A percentile compares a stretch with the other conserved stretches of the same genome.
phyloP scores from a whole-genome alignment of 1,140 invertebrate genomes.

The Drosophila sproati region DNA sequence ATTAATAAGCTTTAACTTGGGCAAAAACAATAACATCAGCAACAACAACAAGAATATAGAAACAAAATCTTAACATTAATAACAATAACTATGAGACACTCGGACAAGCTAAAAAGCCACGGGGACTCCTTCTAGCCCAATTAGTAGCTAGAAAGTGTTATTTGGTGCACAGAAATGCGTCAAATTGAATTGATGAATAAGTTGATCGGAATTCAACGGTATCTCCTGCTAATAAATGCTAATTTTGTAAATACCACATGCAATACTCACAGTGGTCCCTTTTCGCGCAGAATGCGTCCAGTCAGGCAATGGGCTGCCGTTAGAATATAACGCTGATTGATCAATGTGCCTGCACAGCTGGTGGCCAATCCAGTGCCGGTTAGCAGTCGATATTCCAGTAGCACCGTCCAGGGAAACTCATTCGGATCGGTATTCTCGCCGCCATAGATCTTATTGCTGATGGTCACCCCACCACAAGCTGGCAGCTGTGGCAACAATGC shows the following conservation, averaged over 20 bases:
- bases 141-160: constrained; percentile 53
- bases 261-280: constrained; percentile 86
- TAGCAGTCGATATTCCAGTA: constrained; percentile 86
- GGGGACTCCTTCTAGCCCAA: constrained; percentile 59
- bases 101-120: neutral
- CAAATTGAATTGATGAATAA: constrained; percentile 45
- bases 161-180: constrained; percentile 50
- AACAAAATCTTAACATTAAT: constrained; percentile 5
- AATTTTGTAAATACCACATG: neutral
- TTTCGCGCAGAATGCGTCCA: constrained; percentile 84
- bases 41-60: neutral
- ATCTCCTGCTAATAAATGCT: no score
- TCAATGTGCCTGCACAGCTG: constrained; percentile 87
- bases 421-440: constrained; percentile 84
- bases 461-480: constrained; percentile 72
- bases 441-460: constrained; percentile 76
- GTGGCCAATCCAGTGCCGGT: constrained; percentile 57
- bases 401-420: constrained; percentile 88
- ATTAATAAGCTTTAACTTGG: constrained; percentile 64
- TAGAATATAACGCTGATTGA: constrained; percentile 87
- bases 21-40: constrained; percentile 19
- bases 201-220: neutral
- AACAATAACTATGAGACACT: constrained; percentile 1
- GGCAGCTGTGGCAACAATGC: constrained; percentile 64
- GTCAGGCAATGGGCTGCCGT: constrained; percentile 89